These are phyloP conservation scores for Drosophila leontia DNA, from an alignment of 1,140 invertebrate species.

Conservation along the genomic window DNA sequence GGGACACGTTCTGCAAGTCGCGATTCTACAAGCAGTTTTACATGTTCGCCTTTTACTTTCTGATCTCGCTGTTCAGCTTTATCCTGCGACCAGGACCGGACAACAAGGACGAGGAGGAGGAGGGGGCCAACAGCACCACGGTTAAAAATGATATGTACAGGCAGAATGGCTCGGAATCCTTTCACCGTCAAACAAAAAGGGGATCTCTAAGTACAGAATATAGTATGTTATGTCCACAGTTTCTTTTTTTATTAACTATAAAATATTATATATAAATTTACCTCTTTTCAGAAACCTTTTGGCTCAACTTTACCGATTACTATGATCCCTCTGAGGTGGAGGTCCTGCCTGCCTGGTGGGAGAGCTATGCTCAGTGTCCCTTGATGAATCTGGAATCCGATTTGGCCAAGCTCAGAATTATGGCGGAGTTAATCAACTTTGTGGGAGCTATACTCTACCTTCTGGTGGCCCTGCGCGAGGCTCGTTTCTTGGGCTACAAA, in stretches of 20 bases:
- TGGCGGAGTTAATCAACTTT: conserved; percentile 90
- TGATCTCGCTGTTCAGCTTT: conserved; percentile 94
- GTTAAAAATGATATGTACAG: conserved; percentile 56
- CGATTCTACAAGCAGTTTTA: conserved; percentile 97
- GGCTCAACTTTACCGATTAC: conserved; percentile 83
- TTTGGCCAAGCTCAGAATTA: conserved; percentile 87
- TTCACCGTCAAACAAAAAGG: conserved; percentile 50
- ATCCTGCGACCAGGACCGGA: conserved; percentile 92
- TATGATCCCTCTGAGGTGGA: conserved; percentile 78
- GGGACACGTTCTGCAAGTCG: conserved; percentile 98
- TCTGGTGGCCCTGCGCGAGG: conserved; percentile 92
- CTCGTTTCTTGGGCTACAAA: conserved; percentile 92
- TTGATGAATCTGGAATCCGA: conserved; percentile 82
- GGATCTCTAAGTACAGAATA: conserved; percentile 62
- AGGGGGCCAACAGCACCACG: conserved; percentile 53
- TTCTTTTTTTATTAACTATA: too few species aligned
- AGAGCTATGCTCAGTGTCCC: conserved; percentile 81
- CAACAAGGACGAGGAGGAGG: conserved; percentile 68
- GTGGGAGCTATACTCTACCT: conserved; percentile 92
- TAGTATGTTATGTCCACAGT: background rate
- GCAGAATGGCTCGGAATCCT: conserved; percentile 8
- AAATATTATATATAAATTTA: too few species aligned
- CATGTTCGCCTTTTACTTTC: conserved; percentile 95
- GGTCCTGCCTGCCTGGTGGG: conserved; percentile 76
- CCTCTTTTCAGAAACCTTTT: conserved; percentile 71